Evolutionary conservation across 1,140 invertebrate species (phyloP).

Genomic region (Aphis gossypii): DNA sequence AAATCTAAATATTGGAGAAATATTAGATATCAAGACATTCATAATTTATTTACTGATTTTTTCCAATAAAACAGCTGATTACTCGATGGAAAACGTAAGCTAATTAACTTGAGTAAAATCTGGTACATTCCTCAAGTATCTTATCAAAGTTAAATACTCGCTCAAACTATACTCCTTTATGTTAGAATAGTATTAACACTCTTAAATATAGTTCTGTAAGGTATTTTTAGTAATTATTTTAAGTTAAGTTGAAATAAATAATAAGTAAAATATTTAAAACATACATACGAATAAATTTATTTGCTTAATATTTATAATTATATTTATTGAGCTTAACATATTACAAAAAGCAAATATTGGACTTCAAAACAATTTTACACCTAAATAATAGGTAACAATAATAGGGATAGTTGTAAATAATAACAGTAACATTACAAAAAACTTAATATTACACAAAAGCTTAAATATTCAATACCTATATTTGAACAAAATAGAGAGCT

Average conservation of each 20-base stretch:
- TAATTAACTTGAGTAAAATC: no score
- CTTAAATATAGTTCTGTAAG: neutral
- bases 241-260: neutral
- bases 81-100: neutral
- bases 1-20: neutral
- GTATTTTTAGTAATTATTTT: neutral
- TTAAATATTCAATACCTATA: neutral
- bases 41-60: neutral
- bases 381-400: conserved; percentile 36
- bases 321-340: conserved; percentile 38
- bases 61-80: neutral
- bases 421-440: neutral
- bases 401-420: neutral
- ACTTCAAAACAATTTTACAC: neutral
- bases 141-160: neutral
- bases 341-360: conserved; percentile 19
- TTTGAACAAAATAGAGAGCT: neutral
- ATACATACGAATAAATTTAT: neutral
- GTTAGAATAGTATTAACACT: neutral
- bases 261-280: neutral
- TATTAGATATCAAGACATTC: neutral
- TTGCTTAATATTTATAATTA: neutral
- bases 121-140: no score
- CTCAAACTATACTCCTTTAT: neutral
- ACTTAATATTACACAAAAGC: neutral